Conservation (phyloP, 2,888 invertebrate genomes). For the Macropis europaea region DNA sequence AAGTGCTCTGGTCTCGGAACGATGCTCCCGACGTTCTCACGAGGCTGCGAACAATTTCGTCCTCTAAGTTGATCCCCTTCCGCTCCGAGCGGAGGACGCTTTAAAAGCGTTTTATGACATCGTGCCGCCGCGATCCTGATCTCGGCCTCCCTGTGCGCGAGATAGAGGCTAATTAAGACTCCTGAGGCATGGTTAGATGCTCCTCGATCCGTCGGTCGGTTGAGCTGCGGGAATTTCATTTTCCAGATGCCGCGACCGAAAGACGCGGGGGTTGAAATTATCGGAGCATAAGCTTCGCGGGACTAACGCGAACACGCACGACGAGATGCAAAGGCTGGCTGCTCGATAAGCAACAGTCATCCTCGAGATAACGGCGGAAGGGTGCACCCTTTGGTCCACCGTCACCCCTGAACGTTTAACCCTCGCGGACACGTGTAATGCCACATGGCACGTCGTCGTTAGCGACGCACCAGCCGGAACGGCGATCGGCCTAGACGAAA, state of each 20-base stretch:
- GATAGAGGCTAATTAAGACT: conserved; percentile 54
- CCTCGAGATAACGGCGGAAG: conserved; percentile 35
- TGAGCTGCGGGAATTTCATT: conserved; percentile 47
- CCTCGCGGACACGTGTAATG: conserved; percentile 61
- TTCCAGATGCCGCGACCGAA: conserved; percentile 41
- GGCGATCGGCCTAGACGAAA: conserved; percentile 44
- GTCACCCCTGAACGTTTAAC: not conserved
- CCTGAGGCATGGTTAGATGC: conserved; percentile 23
- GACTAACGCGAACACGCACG: not conserved
- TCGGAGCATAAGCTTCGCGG: conserved; percentile 38
- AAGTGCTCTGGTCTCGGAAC: not conserved
- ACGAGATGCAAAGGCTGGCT: conserved; percentile 10
- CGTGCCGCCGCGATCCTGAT: conserved; percentile 9
- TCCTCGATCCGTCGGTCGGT: conserved; percentile 21
- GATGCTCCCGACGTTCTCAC: conserved; percentile 22
- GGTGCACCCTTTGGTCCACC: conserved; percentile 18
- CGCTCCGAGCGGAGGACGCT: conserved; percentile 25
- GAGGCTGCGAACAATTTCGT: conserved; percentile 53
- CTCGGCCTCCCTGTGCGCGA: conserved; percentile 3
- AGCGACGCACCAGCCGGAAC: conserved; percentile 58
- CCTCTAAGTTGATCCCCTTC: conserved; percentile 10
- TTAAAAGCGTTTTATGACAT: conserved; percentile 52
- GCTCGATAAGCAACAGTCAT: conserved; percentile 29
- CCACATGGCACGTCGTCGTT: conserved; percentile 67
- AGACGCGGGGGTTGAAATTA: conserved; percentile 30